These are phyloP conservation scores for Osmerus mordax DNA, from an alignment of 2,113 vertebrate genomes.

Conservation along the genomic window DNA sequence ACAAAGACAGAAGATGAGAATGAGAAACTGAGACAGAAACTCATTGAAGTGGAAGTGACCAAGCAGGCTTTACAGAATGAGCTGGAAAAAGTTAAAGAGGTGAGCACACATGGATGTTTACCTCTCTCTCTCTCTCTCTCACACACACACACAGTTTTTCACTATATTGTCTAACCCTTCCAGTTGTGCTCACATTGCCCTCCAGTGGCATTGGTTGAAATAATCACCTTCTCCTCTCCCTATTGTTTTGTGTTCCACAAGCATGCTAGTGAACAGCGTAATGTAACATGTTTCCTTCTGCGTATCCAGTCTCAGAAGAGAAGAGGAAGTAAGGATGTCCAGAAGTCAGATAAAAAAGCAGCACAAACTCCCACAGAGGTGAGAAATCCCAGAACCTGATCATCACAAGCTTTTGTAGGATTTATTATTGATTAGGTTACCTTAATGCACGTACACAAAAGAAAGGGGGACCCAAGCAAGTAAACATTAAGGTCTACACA, in stretches of 20 bases:
- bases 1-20: conserved; percentile 96
- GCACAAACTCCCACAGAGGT: conserved; percentile 89
- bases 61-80: conserved; percentile 96
- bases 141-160: conserved; percentile 5
- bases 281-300: not conserved
- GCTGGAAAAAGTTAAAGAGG: conserved; percentile 92
- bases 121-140: not conserved
- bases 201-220: too few species aligned
- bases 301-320: conserved; percentile 79
- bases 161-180: too few species aligned
- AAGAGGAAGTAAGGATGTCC: conserved; percentile 91
- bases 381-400: conserved; percentile 29
- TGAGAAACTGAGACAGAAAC: conserved; percentile 89
- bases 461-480: too few species aligned
- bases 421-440: too few species aligned
- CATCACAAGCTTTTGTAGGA: too few species aligned
- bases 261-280: too few species aligned
- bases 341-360: conserved; percentile 87
- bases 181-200: too few species aligned
- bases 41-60: conserved; percentile 92
- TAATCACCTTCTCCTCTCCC: too few species aligned
- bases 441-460: too few species aligned
- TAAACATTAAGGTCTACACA: too few species aligned
- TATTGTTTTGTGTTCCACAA: too few species aligned
- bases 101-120: conserved; percentile 32